Base-by-base conservation (phyloP, 2,888 invertebrate genomes). In the Apotomis betuletana region DNA sequence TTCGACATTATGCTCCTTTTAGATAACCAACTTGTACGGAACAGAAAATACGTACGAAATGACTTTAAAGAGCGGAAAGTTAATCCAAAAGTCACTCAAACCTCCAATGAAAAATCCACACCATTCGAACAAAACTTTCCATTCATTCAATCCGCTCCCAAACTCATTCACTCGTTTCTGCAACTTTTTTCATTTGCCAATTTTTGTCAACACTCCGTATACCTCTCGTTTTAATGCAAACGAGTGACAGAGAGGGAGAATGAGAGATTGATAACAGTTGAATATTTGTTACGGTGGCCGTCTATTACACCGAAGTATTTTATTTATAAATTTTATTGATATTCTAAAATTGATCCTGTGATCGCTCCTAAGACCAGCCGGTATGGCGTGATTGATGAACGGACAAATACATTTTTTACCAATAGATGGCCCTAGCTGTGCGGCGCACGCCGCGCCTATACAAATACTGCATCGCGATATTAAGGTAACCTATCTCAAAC, bases 181-280 rank as follows among this genome's bases (percentile, higher is more conserved):
- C 12, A 71, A 71, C 70, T 71, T 71, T 71, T 71, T 71, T 71
- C 70, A 71, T 71, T 71, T 67, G 55, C 67, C 70, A 49, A 71
- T 71, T 71, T 71, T 71, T 67, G 70, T 67, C 61, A 61, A 71
- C 70, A 70, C 65, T 64, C 36, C 36, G 41, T 4, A 9, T 41
- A 38, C 54, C 5, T 65, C 67, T 67, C 57, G 59, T 55, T 67
- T 9, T 1, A 36, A 4, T 38, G 41, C n/a, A 13, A 38, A 51
- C 10, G 55, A 49, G 49, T 15, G 49, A 71, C 10, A 61, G 65
- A 44, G 70, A 71, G 3, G 49, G 49, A 9, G 9, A 49, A 49
- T 49, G 49, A 49, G 49, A 69, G 60, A 49, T 27, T 46, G 54
- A 9, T 55, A 67, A 71, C 67, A 67, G 67, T 67, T 71, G 65